These are phyloP conservation scores for Leptobrachium leishanense DNA, from an alignment of 2,113 vertebrate species.

Conservation along the genomic window DNA sequence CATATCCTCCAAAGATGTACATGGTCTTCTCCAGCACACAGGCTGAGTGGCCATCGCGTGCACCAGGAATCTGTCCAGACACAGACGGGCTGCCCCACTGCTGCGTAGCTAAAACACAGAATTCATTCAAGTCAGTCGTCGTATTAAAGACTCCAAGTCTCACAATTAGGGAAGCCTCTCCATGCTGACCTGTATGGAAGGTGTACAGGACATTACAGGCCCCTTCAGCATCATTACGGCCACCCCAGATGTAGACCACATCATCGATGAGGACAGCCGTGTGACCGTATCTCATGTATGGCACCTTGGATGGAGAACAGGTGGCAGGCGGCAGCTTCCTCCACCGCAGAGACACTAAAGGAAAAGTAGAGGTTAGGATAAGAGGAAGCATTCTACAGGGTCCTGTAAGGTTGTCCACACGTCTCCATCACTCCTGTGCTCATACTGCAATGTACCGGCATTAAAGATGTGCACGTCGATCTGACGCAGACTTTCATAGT, in stretches of 20 bases:
- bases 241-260: slow-evolving; percentile 93
- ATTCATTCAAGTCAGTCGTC: neutral
- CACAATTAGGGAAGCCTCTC: neutral
- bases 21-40: slow-evolving; percentile 89
- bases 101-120: slow-evolving; percentile 76
- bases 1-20: slow-evolving; percentile 98
- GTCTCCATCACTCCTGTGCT: neutral
- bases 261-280: slow-evolving; percentile 95
- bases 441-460: slow-evolving; percentile 65
- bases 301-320: slow-evolving; percentile 79
- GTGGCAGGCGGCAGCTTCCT: slow-evolving; percentile 90
- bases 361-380: neutral
- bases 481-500: slow-evolving; percentile 94
- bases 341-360: slow-evolving; percentile 93
- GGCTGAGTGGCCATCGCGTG: slow-evolving; percentile 92
- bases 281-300: slow-evolving; percentile 98
- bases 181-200: slow-evolving; percentile 93
- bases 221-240: slow-evolving; percentile 94
- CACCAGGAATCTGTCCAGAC: slow-evolving; percentile 88
- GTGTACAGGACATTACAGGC: slow-evolving; percentile 98
- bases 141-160: neutral
- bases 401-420: neutral
- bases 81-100: slow-evolving; percentile 91
- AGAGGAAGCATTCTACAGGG: too few species aligned
- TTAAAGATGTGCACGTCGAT: slow-evolving; percentile 89